These are phyloP conservation scores for Serinus canaria DNA, from an alignment of 2,113 vertebrate genomes.

Conservation along the genomic window DNA sequence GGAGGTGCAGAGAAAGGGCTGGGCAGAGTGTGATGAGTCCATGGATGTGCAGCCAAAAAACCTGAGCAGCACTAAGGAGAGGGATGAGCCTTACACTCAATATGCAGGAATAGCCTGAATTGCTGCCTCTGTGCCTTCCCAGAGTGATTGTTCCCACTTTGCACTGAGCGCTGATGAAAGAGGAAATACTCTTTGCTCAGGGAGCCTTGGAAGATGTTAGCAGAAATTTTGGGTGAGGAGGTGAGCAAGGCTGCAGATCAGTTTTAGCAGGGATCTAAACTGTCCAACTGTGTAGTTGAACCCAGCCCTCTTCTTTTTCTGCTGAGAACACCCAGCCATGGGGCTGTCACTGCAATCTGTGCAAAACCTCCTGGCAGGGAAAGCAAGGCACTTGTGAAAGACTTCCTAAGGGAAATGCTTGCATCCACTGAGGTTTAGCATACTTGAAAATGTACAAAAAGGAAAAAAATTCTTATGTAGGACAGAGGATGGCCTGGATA, in stretches of 20 bases:
- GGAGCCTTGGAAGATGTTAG: background rate
- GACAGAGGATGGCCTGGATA: background rate
- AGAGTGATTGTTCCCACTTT: background rate
- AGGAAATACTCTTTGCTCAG: background rate
- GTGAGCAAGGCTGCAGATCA: background rate
- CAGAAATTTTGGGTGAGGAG: background rate
- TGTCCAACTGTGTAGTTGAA: background rate
- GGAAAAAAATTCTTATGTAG: background rate
- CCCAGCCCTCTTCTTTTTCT: background rate
- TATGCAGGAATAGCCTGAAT: background rate
- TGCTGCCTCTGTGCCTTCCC: background rate
- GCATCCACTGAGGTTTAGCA: background rate
- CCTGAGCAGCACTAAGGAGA: background rate
- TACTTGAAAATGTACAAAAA: conserved; percentile 15
- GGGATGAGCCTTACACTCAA: background rate
- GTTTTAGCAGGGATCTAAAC: background rate
- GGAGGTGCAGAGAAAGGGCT: background rate
- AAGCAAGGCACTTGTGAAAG: background rate
- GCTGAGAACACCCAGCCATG: background rate
- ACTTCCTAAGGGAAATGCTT: conserved; percentile 41
- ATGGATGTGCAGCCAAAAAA: background rate
- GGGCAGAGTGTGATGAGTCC: background rate
- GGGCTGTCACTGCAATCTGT: background rate
- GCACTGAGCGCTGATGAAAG: background rate
- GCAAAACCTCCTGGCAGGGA: background rate